Base-by-base conservation (phyloP, 2,797 vertebrate species). In the Numenius phaeopus region DNA sequence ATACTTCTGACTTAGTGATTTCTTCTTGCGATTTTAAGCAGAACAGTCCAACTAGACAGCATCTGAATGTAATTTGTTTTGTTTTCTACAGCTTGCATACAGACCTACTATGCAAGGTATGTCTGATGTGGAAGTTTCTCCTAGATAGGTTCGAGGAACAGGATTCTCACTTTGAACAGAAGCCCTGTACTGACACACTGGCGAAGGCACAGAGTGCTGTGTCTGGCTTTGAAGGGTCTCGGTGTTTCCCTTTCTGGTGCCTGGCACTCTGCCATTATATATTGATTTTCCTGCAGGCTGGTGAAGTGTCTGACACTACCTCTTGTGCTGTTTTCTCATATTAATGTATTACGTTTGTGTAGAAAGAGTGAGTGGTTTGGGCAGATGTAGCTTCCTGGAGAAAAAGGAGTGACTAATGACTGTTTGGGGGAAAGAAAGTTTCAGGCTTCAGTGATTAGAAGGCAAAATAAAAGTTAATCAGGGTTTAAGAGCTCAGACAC, bases 161-260 rank as follows among this genome's bases (percentile, higher is more conserved):
- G 71, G 64, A 59, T 85, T 87, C 69, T 92, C 59, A 32, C 34
- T 77, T 89, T 23, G 29, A 58, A 14, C 37, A 81, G 61, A 87
- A 76, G 22, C 11, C 19, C 0, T 0, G 39, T 61, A 40, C 23
- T 73, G 32, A 14, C 23, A 24, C 6, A 47, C n/a, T 65, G 39
- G 23, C 34, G 29, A 54, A 26, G 9, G n/a, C 20, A 34, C 3
- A 39, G 29, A 21, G 50, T 40, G 32, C 55, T 29, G 17, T 61
- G 59, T 24, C 30, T 69, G 54, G 4, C 67, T 94, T 87, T 79
- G 44, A 37, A 85, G 44, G 37, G 85, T 90, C 58, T 15, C 5
- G 0, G 24, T 70, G 42, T 91, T 81, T 82, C 18, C n/a, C 42
- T 80, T 83, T 62, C 26, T 79, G 37, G 14, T 77, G 32, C 55